A percentile compares a stretch with the other conserved stretches of the same genome.
Conservation (phyloP, 2,888 invertebrate genomes). For the Andrena dorsata region DNA sequence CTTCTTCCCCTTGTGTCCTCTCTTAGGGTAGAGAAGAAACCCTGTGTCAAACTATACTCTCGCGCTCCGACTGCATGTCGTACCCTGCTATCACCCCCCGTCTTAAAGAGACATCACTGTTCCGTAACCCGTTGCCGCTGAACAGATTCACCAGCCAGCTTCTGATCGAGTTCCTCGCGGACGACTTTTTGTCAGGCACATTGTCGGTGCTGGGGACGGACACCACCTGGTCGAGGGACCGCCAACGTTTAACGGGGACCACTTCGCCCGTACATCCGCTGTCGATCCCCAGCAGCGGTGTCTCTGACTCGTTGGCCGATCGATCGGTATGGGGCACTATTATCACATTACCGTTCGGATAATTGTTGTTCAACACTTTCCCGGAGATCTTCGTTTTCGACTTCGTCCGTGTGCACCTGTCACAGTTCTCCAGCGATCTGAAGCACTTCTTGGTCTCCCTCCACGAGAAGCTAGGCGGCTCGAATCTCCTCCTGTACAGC, state of each 20-base stretch:
- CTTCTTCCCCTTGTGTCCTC: slow-evolving; percentile 5
- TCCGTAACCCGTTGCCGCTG: slow-evolving; percentile 90
- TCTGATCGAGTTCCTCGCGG: slow-evolving; percentile 88
- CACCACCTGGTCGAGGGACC: slow-evolving; percentile 90
- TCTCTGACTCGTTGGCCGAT: slow-evolving; percentile 83
- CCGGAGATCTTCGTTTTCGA: slow-evolving; percentile 85
- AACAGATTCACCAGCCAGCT: slow-evolving; percentile 92
- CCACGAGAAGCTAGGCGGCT: slow-evolving; percentile 77
- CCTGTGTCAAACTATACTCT: slow-evolving; percentile 86
- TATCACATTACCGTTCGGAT: slow-evolving; percentile 86
- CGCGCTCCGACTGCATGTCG: slow-evolving; percentile 87
- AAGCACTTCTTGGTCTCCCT: slow-evolving; percentile 82
- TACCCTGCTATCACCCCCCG: slow-evolving; percentile 86
- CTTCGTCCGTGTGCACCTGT: slow-evolving; percentile 83
- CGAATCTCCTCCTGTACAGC: slow-evolving; percentile 74
- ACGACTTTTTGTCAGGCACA: slow-evolving; percentile 87
- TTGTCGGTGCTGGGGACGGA: slow-evolving; percentile 82
- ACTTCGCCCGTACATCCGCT: slow-evolving; percentile 80
- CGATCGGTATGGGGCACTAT: slow-evolving; percentile 77
- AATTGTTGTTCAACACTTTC: slow-evolving; percentile 86
- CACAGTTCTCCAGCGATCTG: slow-evolving; percentile 86
- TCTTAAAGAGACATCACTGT: slow-evolving; percentile 87
- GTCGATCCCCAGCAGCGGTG: slow-evolving; percentile 84
- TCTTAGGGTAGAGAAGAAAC: slow-evolving; percentile 7
- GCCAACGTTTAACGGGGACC: slow-evolving; percentile 89